phyloP scores from a whole-genome alignment of 1,140 invertebrate genomes.

The Macrobrachium rosenbergii region DNA sequence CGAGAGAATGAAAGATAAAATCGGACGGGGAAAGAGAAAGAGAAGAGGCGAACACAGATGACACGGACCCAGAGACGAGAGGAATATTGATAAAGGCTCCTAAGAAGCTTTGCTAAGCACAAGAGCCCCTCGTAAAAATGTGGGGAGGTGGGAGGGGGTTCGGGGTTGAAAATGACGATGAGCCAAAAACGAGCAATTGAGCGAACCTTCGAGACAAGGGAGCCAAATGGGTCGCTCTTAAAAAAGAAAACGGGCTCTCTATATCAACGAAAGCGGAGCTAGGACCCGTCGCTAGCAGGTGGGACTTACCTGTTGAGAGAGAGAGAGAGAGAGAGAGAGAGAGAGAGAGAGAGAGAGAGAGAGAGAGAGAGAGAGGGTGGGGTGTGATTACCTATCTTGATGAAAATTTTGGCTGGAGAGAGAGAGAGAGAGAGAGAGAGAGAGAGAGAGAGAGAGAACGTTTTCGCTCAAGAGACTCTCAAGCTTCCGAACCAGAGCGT shows the following conservation, averaged over 20 bases:
- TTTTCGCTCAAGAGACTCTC: not conserved
- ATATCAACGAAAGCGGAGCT: too few species aligned
- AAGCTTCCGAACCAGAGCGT: not conserved
- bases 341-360: not conserved
- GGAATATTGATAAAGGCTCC: too few species aligned
- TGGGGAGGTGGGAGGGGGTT: too few species aligned
- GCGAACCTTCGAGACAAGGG: too few species aligned
- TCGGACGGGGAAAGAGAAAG: not conserved
- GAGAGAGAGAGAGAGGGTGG: too few species aligned
- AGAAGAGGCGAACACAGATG: not conserved
- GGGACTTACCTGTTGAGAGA: not conserved
- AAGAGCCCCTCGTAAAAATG: too few species aligned
- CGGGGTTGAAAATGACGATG: not conserved
- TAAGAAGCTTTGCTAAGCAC: too few species aligned
- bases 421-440: not conserved
- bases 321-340: not conserved
- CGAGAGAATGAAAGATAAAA: not conserved
- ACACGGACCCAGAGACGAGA: too few species aligned
- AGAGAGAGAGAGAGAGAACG: not conserved
- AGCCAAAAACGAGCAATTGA: not conserved
- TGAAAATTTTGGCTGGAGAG: too few species aligned
- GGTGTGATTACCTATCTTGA: too few species aligned
- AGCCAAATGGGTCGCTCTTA: too few species aligned
- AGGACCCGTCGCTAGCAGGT: not conserved
- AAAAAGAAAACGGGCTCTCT: too few species aligned